Base-by-base conservation (phyloP, 2,113 vertebrate genomes). In the Myiagra hebetior region DNA sequence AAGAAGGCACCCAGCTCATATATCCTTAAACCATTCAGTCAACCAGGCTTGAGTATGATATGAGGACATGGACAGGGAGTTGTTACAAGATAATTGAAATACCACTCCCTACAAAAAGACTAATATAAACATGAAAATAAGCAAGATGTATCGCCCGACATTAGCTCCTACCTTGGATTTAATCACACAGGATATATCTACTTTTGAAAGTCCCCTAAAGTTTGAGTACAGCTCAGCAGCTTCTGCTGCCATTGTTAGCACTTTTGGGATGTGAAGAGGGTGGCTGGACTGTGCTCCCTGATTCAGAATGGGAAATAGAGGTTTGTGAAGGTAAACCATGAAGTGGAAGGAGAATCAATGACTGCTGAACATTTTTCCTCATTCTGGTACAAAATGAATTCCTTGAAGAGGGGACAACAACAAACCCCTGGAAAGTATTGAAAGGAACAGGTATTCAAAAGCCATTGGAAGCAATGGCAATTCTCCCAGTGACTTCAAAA, bases 1-100 rank as follows among this genome's bases (percentile, higher is more conserved):
- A 62, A 72, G 18, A 77, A 44, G 13, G 5, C 31, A 39, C 8
- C 26, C 12, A 4, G 6, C 30, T 75, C 7, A 0, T 15, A 15
- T 9, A 37, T 4, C 4, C 22, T 41, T 20, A 57, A 57, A 69
- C 28, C 2, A 2, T 52, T 44, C 46, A 30, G 13, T 21, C 0
- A 0, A 53, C 9, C 46, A 82, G 55, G 21, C 4, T 10, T 5
- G 6, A 44, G 21, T 19, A 8, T 33, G n/a, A 26, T 30, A 81
- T 2, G 15, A 70, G 31, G 49, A 80, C 49, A 21, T 33, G 21
- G 18, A 33, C 14, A 2, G 4, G 4, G 10, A 0, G 0, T 20
- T 87, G 13, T 10, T 73, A 37, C 49, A 56, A 72, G 44, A 37
- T 46, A 10, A 13, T 24, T n/a, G 9, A 35, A 57, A 26, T 59